Percentiles rank a stretch among this genome's conserved stretches.
Conservation (phyloP, 2,888 invertebrate species). For the Lamellibrachia satsuma region DNA sequence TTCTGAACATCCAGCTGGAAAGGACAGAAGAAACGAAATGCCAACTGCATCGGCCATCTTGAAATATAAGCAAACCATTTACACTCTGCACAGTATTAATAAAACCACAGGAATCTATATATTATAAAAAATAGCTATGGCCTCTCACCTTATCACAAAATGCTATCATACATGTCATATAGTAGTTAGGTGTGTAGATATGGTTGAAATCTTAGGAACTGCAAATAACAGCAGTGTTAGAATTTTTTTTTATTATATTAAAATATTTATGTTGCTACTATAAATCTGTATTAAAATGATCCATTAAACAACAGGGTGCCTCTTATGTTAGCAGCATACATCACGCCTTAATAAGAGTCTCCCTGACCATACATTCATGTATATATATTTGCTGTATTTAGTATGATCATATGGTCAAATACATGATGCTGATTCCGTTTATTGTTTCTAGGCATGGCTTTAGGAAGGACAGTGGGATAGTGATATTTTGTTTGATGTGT, state of each 20-base stretch:
- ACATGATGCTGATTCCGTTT: constrained; percentile 50
- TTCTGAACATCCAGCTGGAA: constrained; percentile 79
- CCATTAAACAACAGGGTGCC: too few relatives aligned
- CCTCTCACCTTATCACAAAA: background rate
- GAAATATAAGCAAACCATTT: too few relatives aligned
- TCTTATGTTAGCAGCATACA: too few relatives aligned
- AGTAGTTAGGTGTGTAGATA: background rate
- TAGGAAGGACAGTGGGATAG: constrained; percentile 66
- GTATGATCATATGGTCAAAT: too few relatives aligned
- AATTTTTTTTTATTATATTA: constrained; percentile 72
- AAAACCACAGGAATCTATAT: too few relatives aligned
- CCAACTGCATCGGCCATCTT: background rate
- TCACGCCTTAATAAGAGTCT: too few relatives aligned
- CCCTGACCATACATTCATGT: too few relatives aligned
- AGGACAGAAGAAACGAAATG: background rate
- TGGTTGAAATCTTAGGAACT: background rate
- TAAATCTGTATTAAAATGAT: too few relatives aligned
- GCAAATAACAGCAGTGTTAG: background rate
- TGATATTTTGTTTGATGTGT: background rate
- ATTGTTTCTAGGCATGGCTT: constrained; percentile 76
- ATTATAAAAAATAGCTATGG: background rate
- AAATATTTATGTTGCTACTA: constrained; percentile 55
- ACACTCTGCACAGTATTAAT: too few relatives aligned
- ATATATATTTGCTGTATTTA: too few relatives aligned
- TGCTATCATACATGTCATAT: background rate